phyloP scores from a whole-genome alignment of 2,797 vertebrate species.

The Neosilurus hyrtlii region DNA sequence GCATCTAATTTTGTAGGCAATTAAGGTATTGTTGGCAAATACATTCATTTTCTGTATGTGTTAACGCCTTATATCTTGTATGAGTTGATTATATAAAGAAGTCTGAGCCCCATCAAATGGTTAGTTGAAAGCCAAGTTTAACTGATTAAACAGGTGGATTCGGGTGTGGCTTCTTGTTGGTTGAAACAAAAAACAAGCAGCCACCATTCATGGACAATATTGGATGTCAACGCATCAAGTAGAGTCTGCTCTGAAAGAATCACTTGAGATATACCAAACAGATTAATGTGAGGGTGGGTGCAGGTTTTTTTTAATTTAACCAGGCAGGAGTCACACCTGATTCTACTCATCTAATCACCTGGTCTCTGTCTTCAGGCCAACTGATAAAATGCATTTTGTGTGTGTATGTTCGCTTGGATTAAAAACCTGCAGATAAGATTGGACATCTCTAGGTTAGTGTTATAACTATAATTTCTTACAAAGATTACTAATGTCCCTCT shows the following conservation, averaged over 20 bases:
- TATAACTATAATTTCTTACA: background rate
- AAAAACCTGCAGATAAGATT: background rate
- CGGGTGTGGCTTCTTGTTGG: background rate
- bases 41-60: background rate
- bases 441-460: background rate
- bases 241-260: background rate
- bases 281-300: background rate
- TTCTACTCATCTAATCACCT: background rate
- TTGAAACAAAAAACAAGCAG: slow-evolving; percentile 18
- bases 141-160: slow-evolving; percentile 8
- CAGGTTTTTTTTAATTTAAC: background rate
- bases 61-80: background rate
- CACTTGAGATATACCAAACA: background rate
- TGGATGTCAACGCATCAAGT: background rate
- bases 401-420: background rate
- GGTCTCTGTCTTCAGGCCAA: background rate
- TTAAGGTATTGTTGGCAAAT: background rate
- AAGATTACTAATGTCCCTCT: background rate
- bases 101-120: background rate
- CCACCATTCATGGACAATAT: background rate
- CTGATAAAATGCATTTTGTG: background rate
- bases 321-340: background rate
- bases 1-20: background rate
- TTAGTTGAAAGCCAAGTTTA: background rate
- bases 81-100: background rate